phyloP scores from a whole-genome alignment of 2,888 invertebrate genomes.

The Rapana venosa region DNA sequence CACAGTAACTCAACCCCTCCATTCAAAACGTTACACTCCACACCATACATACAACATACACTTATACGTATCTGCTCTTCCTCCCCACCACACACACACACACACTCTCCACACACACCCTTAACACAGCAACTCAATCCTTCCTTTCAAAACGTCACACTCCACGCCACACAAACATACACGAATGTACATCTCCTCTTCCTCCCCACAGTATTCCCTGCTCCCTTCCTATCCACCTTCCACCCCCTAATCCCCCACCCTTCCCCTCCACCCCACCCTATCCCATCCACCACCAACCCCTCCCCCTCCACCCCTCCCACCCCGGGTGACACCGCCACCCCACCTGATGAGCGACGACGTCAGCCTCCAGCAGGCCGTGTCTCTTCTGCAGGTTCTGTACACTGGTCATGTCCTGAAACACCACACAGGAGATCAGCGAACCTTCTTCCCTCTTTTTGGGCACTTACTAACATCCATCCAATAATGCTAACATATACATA shows the following conservation, averaged over 20 bases:
- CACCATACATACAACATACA: slow-evolving; percentile 7
- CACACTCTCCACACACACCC: neutral
- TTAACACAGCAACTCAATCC: too few relatives aligned
- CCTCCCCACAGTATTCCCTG: slow-evolving; percentile 95
- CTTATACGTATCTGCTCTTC: neutral
- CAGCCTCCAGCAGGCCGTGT: slow-evolving; percentile 96
- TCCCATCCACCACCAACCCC: neutral
- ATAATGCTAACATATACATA: neutral
- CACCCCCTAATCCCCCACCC: slow-evolving; percentile 77
- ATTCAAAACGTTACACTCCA: too few relatives aligned
- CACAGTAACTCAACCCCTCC: neutral
- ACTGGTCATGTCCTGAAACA: slow-evolving; percentile 91
- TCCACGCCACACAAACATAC: neutral
- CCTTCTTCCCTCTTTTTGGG: too few relatives aligned
- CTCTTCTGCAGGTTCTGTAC: slow-evolving; percentile 99
- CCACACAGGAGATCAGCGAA: neutral
- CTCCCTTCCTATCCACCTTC: slow-evolving; percentile 91
- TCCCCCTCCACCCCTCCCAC: neutral
- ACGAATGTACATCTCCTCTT: slow-evolving; percentile 83
- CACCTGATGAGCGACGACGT: slow-evolving; percentile 93
- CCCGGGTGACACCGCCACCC: neutral
- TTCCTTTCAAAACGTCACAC: neutral
- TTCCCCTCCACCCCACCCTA: neutral
- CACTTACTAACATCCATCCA: too few relatives aligned
- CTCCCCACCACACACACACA: neutral